Evolutionary conservation across 2,888 invertebrate species (phyloP).

Genomic region (Dynastes maya): DNA sequence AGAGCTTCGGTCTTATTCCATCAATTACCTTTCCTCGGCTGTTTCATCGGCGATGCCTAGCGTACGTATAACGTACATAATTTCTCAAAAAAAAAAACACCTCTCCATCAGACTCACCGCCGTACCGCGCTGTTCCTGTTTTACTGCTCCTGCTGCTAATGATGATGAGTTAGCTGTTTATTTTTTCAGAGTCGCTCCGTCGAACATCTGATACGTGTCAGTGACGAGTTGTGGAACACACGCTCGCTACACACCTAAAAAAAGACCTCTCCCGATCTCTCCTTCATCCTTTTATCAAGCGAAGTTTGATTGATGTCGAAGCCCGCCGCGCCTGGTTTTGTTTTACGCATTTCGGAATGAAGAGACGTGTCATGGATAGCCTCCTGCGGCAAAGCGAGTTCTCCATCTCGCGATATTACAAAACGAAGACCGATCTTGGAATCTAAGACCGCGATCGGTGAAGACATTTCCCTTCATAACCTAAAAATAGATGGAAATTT

Average conservation of each 20-base stretch:
- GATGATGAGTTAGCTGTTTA: conserved; percentile 44
- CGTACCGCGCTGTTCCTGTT: conserved; percentile 3
- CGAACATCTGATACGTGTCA: conserved; percentile 45
- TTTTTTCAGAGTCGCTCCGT: conserved; percentile 34
- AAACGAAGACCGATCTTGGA: no score
- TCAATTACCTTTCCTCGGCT: not conserved
- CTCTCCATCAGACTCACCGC: conserved; percentile 20
- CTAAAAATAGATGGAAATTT: no score
- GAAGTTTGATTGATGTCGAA: conserved; percentile 49
- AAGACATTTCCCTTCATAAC: no score
- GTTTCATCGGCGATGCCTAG: not conserved
- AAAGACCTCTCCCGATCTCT: conserved; percentile 8
- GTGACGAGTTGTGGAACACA: conserved; percentile 43
- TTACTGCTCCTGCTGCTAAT: conserved; percentile 31
- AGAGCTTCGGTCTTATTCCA: not conserved
- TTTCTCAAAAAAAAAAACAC: conserved; percentile 32
- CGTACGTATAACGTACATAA: conserved; percentile 24
- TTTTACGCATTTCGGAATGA: conserved; percentile 23
- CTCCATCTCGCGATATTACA: no score
- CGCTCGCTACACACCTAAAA: conserved; percentile 10
- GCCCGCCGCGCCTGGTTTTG: conserved; percentile 26
- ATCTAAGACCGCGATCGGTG: no score
- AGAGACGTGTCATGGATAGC: not conserved
- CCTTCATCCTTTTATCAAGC: conserved; percentile 45
- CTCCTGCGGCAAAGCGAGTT: no score